A percentile compares a stretch with the other conserved stretches of the same genome.
Evolutionary conservation across 2,113 vertebrate genomes (phyloP).

Genomic region (Choloepus hoffmanni): DNA sequence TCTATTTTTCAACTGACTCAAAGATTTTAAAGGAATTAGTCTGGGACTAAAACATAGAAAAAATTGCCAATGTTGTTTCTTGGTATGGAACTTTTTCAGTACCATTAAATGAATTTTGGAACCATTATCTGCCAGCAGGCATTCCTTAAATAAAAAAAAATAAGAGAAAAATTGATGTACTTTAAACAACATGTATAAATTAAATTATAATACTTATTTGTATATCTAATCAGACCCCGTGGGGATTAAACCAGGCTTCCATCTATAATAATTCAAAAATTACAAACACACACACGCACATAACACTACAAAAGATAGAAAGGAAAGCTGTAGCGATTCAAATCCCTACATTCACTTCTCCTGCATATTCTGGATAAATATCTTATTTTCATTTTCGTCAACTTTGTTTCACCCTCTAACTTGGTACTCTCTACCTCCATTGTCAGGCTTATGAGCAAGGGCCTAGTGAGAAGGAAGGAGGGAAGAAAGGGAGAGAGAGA

Average conservation of each 20-base stretch:
- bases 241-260: not conserved
- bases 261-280: not conserved
- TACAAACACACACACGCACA: not conserved
- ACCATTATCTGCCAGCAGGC: not conserved
- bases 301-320: not conserved
- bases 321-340: not conserved
- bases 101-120: constrained; percentile 12
- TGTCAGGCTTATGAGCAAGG: not conserved
- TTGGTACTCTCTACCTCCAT: not conserved
- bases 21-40: constrained; percentile 42
- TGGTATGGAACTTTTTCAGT: constrained; percentile 33
- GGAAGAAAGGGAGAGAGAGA: no score
- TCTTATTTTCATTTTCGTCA: not conserved
- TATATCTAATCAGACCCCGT: not conserved
- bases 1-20: constrained; percentile 9
- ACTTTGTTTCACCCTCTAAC: not conserved
- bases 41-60: not conserved
- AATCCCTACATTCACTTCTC: not conserved
- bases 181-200: not conserved
- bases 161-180: not conserved
- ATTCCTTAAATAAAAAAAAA: not conserved
- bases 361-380: not conserved
- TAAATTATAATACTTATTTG: no score
- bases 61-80: not conserved
- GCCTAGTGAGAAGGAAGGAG: not conserved